These are phyloP conservation scores for Watsonalla binaria DNA, from an alignment of 2,888 invertebrate species.

Conservation along the genomic window DNA sequence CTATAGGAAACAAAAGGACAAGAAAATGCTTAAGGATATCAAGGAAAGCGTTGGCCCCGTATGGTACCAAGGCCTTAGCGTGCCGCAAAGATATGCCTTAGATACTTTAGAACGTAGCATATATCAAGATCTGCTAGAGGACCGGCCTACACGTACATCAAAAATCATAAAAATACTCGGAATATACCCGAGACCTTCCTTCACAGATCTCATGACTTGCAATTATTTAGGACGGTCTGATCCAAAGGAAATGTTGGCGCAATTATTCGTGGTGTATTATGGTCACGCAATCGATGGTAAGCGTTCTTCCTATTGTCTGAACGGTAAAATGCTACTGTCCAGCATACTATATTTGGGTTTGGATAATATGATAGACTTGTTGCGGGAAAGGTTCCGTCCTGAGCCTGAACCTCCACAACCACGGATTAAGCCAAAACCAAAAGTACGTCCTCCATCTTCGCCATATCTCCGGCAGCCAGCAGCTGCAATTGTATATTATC, in stretches of 20 bases:
- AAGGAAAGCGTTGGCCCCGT: constrained; percentile 45
- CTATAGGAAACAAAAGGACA: constrained; percentile 36
- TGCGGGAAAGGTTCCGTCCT: constrained; percentile 46
- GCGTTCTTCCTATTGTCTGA: constrained; percentile 43
- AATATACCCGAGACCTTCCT: constrained; percentile 44
- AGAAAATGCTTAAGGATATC: constrained; percentile 28
- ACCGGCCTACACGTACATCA: constrained; percentile 43
- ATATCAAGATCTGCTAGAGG: constrained; percentile 61
- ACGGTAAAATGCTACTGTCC: constrained; percentile 57
- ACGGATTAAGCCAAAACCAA: constrained; percentile 30
- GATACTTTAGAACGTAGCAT: constrained; percentile 46
- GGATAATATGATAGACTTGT: constrained; percentile 39
- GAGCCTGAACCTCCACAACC: constrained; percentile 21
- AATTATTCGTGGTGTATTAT: constrained; percentile 46
- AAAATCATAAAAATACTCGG: constrained; percentile 46
- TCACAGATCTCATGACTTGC: constrained; percentile 50
- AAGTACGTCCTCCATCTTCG: constrained; percentile 33
- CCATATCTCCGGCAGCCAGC: constrained; percentile 57
- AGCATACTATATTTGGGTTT: constrained; percentile 58
- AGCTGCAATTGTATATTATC: constrained; percentile 43
- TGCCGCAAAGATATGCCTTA: constrained; percentile 48
- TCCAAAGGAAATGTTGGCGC: constrained; percentile 58
- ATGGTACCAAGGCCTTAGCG: constrained; percentile 68
- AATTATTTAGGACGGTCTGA: constrained; percentile 47
- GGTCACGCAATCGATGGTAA: constrained; percentile 52